These are phyloP conservation scores for Bolinopsis microptera DNA, from an alignment of 37 sponge, comb jelly and placozoan genomes.

Conservation along the genomic window DNA sequence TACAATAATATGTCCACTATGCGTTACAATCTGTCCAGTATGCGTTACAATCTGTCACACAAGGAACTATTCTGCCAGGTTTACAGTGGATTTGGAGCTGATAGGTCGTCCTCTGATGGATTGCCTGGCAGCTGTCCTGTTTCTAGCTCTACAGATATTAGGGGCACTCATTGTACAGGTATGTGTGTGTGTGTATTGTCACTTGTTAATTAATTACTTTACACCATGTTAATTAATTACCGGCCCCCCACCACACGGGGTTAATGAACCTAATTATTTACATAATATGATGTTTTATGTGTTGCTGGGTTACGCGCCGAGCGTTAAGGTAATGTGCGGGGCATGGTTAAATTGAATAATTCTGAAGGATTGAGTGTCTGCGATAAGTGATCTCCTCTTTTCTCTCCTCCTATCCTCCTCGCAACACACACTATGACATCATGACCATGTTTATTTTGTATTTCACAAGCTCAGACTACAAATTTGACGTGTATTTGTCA, in stretches of 20 bases:
- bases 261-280: neutral
- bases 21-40: no score
- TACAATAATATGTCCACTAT: no score
- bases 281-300: neutral
- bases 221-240: neutral
- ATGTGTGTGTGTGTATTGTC: no score
- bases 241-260: neutral
- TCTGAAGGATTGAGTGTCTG: neutral
- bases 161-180: constrained; percentile 17
- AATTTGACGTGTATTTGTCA: neutral
- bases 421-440: neutral
- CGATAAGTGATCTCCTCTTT: neutral
- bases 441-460: neutral
- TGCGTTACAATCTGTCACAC: no score
- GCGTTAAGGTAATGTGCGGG: neutral
- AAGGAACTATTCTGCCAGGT: neutral
- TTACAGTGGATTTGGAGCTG: constrained; percentile 54
- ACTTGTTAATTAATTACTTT: neutral
- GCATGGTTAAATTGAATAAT: neutral
- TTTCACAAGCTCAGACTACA: neutral
- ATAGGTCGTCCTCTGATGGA: constrained; percentile 56
- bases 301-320: neutral
- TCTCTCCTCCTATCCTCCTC: no score
- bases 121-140: neutral
- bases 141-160: neutral